Percentiles rank a stretch among this genome's conserved stretches.
These are phyloP conservation scores for Pyralis farinalis DNA, from an alignment of 2,888 invertebrate genomes.

Conservation along the genomic window DNA sequence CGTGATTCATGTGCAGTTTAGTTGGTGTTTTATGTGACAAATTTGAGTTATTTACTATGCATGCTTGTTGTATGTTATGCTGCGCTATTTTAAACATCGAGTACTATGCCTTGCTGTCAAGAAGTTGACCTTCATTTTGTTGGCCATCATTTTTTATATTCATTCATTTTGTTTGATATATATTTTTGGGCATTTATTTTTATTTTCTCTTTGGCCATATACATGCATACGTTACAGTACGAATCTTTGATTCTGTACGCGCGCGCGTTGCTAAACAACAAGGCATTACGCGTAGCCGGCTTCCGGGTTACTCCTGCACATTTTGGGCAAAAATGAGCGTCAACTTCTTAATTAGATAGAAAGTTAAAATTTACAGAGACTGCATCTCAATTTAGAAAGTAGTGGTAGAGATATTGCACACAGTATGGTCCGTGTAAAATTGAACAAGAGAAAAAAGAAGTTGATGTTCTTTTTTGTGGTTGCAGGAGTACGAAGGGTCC, in stretches of 20 bases:
- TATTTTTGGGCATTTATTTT: slow-evolving; percentile 72
- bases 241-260: slow-evolving; percentile 63
- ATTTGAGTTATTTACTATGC: slow-evolving; percentile 52
- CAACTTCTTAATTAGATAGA: slow-evolving; percentile 87
- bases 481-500: slow-evolving; percentile 94
- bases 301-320: slow-evolving; percentile 79
- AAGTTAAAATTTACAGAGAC: slow-evolving; percentile 62
- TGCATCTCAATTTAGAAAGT: slow-evolving; percentile 79
- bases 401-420: slow-evolving; percentile 77
- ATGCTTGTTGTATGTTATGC: slow-evolving; percentile 77
- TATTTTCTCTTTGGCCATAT: slow-evolving; percentile 69
- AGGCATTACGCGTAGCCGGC: slow-evolving; percentile 72
- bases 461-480: slow-evolving; percentile 93
- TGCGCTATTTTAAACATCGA: slow-evolving; percentile 72
- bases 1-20: slow-evolving; percentile 19
- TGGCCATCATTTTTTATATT: slow-evolving; percentile 91
- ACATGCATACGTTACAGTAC: slow-evolving; percentile 61
- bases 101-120: slow-evolving; percentile 87
- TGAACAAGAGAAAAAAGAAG: slow-evolving; percentile 87
- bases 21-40: slow-evolving; percentile 40
- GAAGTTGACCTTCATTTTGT: slow-evolving; percentile 98
- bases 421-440: slow-evolving; percentile 62
- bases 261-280: slow-evolving; percentile 69
- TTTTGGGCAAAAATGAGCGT: slow-evolving; percentile 92
- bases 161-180: slow-evolving; percentile 77